Conservation (phyloP, 2,888 invertebrate genomes). For the Philhelius pedissequus region DNA sequence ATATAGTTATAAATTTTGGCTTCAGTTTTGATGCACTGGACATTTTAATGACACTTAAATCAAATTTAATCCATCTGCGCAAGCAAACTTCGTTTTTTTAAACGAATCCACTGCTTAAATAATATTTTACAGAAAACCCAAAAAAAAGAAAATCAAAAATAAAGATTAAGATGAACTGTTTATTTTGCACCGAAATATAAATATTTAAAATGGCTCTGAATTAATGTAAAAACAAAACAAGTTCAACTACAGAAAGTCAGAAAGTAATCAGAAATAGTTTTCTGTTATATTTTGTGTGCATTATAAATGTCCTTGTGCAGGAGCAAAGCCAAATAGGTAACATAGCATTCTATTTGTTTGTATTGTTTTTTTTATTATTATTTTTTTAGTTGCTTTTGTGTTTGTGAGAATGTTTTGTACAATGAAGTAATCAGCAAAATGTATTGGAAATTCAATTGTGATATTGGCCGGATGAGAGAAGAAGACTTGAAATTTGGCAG, state of each 20-base stretch:
- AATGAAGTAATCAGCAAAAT: slow-evolving; percentile 55
- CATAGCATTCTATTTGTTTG: not conserved
- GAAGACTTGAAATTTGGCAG: slow-evolving; percentile 36
- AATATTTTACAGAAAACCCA: too few relatives aligned
- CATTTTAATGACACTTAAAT: too few relatives aligned
- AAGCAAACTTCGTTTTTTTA: too few relatives aligned
- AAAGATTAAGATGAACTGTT: not conserved
- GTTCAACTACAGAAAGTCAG: slow-evolving; percentile 51
- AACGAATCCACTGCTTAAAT: too few relatives aligned
- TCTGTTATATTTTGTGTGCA: slow-evolving; percentile 44
- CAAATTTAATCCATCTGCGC: too few relatives aligned
- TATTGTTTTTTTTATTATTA: not conserved
- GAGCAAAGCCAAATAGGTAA: slow-evolving; percentile 37
- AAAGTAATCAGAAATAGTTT: slow-evolving; percentile 66
- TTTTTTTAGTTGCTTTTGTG: too few relatives aligned
- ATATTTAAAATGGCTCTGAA: not conserved
- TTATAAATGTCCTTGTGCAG: slow-evolving; percentile 54
- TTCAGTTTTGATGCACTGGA: too few relatives aligned
- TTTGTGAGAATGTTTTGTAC: too few relatives aligned
- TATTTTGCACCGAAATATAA: not conserved
- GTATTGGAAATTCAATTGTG: slow-evolving; percentile 43
- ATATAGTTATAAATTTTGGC: too few relatives aligned
- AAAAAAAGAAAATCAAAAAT: too few relatives aligned
- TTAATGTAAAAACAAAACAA: slow-evolving; percentile 6
- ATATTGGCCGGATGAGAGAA: not conserved